A percentile compares a stretch with the other conserved stretches of the same genome.
Evolutionary conservation across 1,140 invertebrate genomes (phyloP).

Genomic region (Mesaphorura yosii): DNA sequence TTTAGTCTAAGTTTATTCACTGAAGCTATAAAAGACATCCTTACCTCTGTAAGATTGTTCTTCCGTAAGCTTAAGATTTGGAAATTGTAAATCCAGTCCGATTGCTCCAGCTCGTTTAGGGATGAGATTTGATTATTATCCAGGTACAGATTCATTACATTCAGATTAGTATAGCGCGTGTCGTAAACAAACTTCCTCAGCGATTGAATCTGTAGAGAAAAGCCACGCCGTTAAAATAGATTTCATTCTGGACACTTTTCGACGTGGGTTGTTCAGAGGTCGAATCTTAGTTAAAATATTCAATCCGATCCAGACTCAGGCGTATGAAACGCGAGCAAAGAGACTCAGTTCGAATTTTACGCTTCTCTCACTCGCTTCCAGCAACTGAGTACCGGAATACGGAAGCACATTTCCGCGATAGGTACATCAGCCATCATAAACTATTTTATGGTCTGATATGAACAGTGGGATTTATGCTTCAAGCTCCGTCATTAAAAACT

Average conservation of each 20-base stretch:
- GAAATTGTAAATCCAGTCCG: slow-evolving; percentile 61
- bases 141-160: slow-evolving; percentile 57
- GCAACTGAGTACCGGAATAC: too few relatives aligned
- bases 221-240: background rate
- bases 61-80: slow-evolving; percentile 57
- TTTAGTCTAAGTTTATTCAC: background rate
- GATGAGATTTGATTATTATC: slow-evolving; percentile 59
- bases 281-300: too few relatives aligned
- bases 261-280: too few relatives aligned
- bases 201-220: slow-evolving; percentile 19
- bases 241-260: too few relatives aligned
- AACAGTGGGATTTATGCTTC: too few relatives aligned
- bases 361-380: background rate
- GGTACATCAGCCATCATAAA: too few relatives aligned
- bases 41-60: slow-evolving; percentile 52
- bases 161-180: slow-evolving; percentile 31
- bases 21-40: background rate
- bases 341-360: background rate
- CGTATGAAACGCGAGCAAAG: background rate
- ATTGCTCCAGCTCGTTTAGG: slow-evolving; percentile 57
- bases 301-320: too few relatives aligned
- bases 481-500: too few relatives aligned
- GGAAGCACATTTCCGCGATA: too few relatives aligned
- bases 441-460: too few relatives aligned
- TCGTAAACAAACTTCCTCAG: slow-evolving; percentile 25